Evolutionary conservation across 2,113 vertebrate genomes (phyloP), one percentile per base, ranked within the genome.

Genomic region (Mungos mungo): DNA sequence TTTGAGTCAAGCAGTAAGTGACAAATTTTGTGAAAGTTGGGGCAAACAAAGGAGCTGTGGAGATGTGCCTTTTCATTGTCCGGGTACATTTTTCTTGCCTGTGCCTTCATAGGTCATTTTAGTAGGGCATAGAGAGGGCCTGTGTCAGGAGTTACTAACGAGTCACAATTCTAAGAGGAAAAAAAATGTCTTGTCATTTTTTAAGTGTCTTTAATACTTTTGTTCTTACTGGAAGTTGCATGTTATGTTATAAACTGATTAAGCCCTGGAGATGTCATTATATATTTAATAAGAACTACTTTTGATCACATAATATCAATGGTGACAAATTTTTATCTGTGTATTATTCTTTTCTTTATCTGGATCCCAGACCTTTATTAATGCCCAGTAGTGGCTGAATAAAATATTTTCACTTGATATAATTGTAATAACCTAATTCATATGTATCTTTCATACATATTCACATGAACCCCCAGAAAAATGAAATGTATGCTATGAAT

Each of bases 401-500:
- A 94, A 94, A 93, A 96, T 87, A 81, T 95, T 97, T 97, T 93
- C 69, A 84, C 76, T 88, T 85, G 69, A 82, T 91, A 90, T 57
- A 93, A 97, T 93, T 96, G 90, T 95, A 97, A 54, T 86, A 85
- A 86, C n/a, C 52, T 92, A 93, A 98, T 85, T 96, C 31, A 77
- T 95, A 94, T 97, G 23, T 86, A 94, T 57, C n/a, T 85, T 81
- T 95, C 88, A 98, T 97, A 65, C 77, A 96, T 98, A 98, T 98
- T 97, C 50, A 98, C 90, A 97, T 97, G 94, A 96, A 98, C 96
- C 94, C 80, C 65, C 72, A 83, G 93, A 98, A 98, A 98, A 88
- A 52, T 95, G 52, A 52, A 97, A 76, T 63, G 95, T 95, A 92
- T 93, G 41, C 90, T 97, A 79, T 60, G 57, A 57, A 79, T 97